Percentiles rank a stretch among this genome's conserved stretches.
These are phyloP conservation scores for Formica exsecta DNA, from an alignment of 1,140 invertebrate species.

Conservation along the genomic window DNA sequence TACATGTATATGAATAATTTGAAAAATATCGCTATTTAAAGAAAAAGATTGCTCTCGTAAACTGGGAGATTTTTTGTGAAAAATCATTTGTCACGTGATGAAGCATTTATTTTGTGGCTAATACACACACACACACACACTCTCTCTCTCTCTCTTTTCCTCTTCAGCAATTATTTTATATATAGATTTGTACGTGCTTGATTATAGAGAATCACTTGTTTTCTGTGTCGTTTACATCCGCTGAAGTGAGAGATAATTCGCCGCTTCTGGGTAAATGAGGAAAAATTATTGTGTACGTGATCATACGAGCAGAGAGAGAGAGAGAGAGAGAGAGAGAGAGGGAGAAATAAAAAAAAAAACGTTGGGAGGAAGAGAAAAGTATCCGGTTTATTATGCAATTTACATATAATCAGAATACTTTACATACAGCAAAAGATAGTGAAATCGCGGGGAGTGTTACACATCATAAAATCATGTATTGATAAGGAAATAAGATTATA, in stretches of 20 bases:
- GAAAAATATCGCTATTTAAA: not conserved
- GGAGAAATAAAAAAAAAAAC: not conserved
- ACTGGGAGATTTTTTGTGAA: not conserved
- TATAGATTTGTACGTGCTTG: not conserved
- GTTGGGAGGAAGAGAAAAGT: not conserved
- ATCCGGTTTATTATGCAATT: not conserved
- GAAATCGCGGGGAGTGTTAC: not conserved
- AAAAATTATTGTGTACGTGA: not conserved
- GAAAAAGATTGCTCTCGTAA: not conserved
- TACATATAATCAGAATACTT: not conserved
- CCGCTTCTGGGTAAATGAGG: slow-evolving; percentile 24
- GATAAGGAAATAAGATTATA: not conserved
- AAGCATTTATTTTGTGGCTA: not conserved
- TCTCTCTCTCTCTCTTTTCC: no score
- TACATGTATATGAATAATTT: slow-evolving; percentile 5
- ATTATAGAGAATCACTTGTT: slow-evolving; percentile 5
- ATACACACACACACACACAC: not conserved
- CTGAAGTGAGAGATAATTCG: slow-evolving; percentile 28
- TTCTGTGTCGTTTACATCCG: not conserved
- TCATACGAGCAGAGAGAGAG: slow-evolving; percentile 3
- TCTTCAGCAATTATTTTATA: no score
- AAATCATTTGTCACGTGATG: not conserved
- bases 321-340: slow-evolving; percentile 13
- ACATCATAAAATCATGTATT: not conserved
- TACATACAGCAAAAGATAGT: not conserved